Conservation (phyloP, 2,797 vertebrate species). For the Chiloscyllium punctatum region DNA sequence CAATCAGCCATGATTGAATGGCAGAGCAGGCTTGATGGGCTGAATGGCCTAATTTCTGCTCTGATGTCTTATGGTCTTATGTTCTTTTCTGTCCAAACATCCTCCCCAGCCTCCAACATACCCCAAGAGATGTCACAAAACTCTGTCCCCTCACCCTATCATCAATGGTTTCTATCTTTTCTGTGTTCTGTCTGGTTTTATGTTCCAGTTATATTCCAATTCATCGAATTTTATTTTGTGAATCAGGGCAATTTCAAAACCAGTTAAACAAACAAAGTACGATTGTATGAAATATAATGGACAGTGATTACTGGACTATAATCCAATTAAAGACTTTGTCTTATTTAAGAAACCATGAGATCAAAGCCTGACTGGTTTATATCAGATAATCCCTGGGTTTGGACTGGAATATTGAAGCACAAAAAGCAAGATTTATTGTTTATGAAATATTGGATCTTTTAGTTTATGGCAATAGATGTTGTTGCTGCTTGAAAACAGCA, state of each 20-base stretch:
- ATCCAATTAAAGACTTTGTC: neutral
- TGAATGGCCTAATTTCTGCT: no score
- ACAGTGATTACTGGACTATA: neutral
- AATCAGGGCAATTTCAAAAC: neutral
- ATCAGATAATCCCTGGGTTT: neutral
- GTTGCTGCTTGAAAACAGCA: neutral
- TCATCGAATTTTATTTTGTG: neutral
- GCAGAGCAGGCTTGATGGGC: no score
- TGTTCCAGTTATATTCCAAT: neutral
- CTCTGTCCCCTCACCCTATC: no score
- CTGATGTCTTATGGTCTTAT: no score
- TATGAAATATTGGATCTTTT: neutral
- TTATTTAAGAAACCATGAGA: neutral
- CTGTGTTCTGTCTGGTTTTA: neutral
- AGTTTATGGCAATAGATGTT: neutral
- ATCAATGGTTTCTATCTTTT: neutral
- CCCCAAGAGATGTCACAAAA: no score
- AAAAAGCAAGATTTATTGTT: neutral
- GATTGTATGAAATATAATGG: neutral
- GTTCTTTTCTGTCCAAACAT: no score
- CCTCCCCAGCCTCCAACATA: no score
- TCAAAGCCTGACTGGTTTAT: constrained; percentile 13
- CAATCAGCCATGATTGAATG: no score
- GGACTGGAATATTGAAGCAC: neutral
- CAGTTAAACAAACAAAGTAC: neutral